Conservation (phyloP, 2,113 vertebrate species). For the Xiphias gladius region DNA sequence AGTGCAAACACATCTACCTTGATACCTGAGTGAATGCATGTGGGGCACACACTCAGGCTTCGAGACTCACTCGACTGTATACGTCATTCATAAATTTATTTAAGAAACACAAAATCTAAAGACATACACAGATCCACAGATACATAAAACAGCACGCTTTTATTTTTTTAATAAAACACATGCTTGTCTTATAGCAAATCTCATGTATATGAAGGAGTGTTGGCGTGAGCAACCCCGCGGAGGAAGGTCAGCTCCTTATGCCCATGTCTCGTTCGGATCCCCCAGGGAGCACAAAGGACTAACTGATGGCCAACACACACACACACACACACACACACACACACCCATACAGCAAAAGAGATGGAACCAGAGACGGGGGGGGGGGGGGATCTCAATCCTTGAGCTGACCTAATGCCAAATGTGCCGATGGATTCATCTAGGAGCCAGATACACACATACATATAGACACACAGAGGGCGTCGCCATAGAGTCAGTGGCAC, state of each 20-base stretch:
- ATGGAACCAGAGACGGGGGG: neutral
- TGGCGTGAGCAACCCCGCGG: slow-evolving; percentile 34
- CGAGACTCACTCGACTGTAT: neutral
- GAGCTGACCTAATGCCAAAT: slow-evolving; percentile 41
- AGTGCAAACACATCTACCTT: neutral
- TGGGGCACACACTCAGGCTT: neutral
- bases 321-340: slow-evolving; percentile 24
- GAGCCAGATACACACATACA: slow-evolving; percentile 14
- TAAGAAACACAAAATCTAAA: neutral
- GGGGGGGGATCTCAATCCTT: slow-evolving; percentile 21
- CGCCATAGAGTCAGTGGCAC: slow-evolving; percentile 10
- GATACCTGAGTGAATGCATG: neutral
- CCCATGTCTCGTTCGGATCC: slow-evolving; percentile 49
- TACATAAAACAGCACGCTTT: neutral
- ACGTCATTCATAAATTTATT: neutral
- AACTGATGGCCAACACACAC: slow-evolving; percentile 19
- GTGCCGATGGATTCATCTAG: slow-evolving; percentile 50
- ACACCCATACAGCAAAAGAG: neutral
- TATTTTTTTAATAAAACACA: slow-evolving; percentile 13
- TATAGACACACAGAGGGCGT: neutral
- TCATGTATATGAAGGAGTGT: slow-evolving; percentile 55
- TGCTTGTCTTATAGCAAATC: slow-evolving; percentile 28
- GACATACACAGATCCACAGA: neutral
- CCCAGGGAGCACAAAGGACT: slow-evolving; percentile 31
- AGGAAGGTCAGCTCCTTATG: slow-evolving; percentile 51